Percentiles rank a stretch among this genome's conserved stretches.
Evolutionary conservation across 2,113 vertebrate species (phyloP).

Genomic region (Donacobius atricapilla): DNA sequence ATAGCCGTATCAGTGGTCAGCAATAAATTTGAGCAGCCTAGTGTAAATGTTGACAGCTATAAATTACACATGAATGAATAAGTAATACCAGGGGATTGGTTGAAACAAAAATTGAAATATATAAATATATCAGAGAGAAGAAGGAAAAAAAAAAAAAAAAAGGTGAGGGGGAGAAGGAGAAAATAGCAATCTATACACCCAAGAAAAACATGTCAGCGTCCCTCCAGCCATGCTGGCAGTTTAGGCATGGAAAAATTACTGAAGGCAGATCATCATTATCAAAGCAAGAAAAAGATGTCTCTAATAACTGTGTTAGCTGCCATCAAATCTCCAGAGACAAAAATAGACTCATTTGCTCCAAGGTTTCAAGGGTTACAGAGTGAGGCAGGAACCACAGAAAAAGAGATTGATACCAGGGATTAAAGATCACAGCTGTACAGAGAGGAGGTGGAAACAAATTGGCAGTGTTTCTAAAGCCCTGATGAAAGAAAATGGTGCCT

Average conservation of each 20-base stretch:
- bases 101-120: slow-evolving; percentile 16
- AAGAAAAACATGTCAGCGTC: neutral
- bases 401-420: slow-evolving; percentile 61
- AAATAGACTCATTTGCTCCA: slow-evolving; percentile 67
- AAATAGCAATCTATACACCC: neutral
- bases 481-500: slow-evolving; percentile 56
- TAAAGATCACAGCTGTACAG: slow-evolving; percentile 56
- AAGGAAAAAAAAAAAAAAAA: rapidly evolving
- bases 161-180: rapidly evolving
- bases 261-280: slow-evolving; percentile 57
- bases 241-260: slow-evolving; percentile 41
- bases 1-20: neutral
- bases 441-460: slow-evolving; percentile 58
- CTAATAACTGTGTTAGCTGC: slow-evolving; percentile 63
- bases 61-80: neutral
- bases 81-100: neutral
- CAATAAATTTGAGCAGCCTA: neutral
- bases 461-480: slow-evolving; percentile 48
- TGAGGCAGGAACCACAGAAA: slow-evolving; percentile 51
- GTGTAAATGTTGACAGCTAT: slow-evolving; percentile 1
- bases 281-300: slow-evolving; percentile 51
- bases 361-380: slow-evolving; percentile 59
- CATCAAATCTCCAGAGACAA: slow-evolving; percentile 57
- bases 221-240: neutral
- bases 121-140: neutral